These are phyloP conservation scores for Anseranas semipalmata DNA, from an alignment of 2,113 vertebrate species.

Conservation along the genomic window DNA sequence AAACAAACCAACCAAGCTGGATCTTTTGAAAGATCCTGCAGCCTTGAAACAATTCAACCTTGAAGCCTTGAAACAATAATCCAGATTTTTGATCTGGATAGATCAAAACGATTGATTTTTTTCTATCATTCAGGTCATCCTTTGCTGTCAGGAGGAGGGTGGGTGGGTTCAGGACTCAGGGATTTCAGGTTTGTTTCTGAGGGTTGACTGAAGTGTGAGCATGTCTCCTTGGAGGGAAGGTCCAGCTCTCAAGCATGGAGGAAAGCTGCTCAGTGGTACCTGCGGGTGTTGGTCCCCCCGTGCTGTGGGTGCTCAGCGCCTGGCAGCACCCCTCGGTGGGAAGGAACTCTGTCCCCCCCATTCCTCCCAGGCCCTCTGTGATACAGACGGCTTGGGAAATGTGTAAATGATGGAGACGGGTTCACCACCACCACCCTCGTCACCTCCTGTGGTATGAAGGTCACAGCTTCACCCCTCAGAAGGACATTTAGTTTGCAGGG, in stretches of 20 bases:
- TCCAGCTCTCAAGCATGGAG: background rate
- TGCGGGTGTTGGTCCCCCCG: accelerated
- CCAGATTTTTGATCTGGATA: background rate
- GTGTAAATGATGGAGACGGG: background rate
- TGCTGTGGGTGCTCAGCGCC: accelerated
- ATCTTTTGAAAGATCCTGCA: background rate
- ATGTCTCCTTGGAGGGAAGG: background rate
- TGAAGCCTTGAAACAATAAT: background rate
- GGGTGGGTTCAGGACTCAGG: background rate
- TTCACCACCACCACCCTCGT: background rate
- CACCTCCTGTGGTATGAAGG: background rate
- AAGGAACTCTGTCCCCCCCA: background rate
- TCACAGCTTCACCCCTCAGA: background rate
- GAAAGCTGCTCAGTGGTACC: background rate
- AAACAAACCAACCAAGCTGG: background rate
- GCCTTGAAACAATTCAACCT: background rate
- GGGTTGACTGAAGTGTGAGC: background rate
- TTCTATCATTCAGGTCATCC: background rate
- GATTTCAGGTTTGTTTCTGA: background rate
- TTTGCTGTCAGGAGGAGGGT: background rate
- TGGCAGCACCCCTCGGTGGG: accelerated
- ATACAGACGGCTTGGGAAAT: background rate
- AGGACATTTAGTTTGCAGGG: background rate
- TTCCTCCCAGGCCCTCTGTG: background rate
- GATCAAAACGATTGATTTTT: no score